Base-by-base conservation (phyloP, 2,888 invertebrate species). In the Lithophane semibrunnea region DNA sequence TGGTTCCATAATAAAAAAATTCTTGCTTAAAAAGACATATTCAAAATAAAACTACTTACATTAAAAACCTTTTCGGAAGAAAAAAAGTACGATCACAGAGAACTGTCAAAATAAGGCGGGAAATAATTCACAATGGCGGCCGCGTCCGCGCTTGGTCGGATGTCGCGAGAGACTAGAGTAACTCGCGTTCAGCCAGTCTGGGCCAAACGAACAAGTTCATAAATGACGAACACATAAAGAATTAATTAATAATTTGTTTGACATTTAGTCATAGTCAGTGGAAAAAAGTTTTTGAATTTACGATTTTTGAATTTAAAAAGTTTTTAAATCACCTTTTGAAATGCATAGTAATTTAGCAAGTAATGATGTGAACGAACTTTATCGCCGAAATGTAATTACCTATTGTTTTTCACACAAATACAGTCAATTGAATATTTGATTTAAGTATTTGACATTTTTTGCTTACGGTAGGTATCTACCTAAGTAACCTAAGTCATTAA, bases 131-230 rank as follows among this genome's bases (percentile, higher is more conserved):
- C 73, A 79, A 89, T 86, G 81, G 86, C 88, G 88, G 84, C 77
- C 78, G 88, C 91, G 92, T 88, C 88, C 90, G 89, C 82, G 80
- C 83, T 83, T 82, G 70, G 71, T 86, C 87, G 83, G 89, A 89
- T 90, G 88, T 89, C 91, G 92, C 92, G 92, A 89, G 83, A 88
- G 86, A 92, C 93, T 92, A 90, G 82, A 82, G 82, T 75, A 75
- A 24, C 54, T 66, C 63, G 65, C 83, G 72, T 76, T 67, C 73
- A 74, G 79, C 66, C 73, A 52, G 71, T 68, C 63, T 63, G 65
- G 29, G 54, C 47, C 64, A 69, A 64, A 65, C 82, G 52, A 29
- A 42, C 77, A 82, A 86, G 75, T 86, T 80, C 80, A 76, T 54
- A 60, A 64, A 54, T 37, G 63, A 47, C 21, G 37, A 81, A 13